Conservation (phyloP, 2,797 vertebrate species). For the Poeciliopsis presidionis region DNA sequence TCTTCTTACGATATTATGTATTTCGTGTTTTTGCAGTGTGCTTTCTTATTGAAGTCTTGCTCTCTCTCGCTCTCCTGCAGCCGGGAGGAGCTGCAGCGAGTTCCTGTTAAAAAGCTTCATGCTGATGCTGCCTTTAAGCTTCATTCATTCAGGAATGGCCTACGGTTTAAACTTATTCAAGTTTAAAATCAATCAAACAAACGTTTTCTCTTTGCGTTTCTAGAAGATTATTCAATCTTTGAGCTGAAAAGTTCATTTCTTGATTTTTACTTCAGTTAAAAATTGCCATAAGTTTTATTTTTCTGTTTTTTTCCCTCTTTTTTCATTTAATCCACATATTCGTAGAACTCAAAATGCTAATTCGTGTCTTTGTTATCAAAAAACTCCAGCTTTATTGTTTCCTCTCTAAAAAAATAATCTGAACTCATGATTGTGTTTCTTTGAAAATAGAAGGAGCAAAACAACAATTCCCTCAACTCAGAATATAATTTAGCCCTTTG, state of each 20-base stretch:
- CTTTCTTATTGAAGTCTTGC: not conserved
- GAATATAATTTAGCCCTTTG: constrained; percentile 32
- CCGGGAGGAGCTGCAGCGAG: not conserved
- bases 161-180: not conserved
- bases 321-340: not conserved
- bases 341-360: not conserved
- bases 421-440: constrained; percentile 33
- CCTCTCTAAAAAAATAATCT: not conserved
- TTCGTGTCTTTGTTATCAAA: not conserved
- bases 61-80: not conserved
- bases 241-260: not conserved
- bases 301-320: not conserved
- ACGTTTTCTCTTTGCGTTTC: not conserved
- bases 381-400: not conserved
- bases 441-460: constrained; percentile 7
- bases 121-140: not conserved
- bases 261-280: not conserved
- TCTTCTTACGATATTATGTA: no score
- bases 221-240: constrained; percentile 61
- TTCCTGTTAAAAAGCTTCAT: not conserved
- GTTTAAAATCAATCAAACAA: not conserved
- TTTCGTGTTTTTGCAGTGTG: not conserved
- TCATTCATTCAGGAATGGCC: not conserved
- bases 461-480: not conserved
- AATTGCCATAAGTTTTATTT: not conserved